Conservation (phyloP, 2,797 vertebrate genomes). For the Chloroceryle amazona region DNA sequence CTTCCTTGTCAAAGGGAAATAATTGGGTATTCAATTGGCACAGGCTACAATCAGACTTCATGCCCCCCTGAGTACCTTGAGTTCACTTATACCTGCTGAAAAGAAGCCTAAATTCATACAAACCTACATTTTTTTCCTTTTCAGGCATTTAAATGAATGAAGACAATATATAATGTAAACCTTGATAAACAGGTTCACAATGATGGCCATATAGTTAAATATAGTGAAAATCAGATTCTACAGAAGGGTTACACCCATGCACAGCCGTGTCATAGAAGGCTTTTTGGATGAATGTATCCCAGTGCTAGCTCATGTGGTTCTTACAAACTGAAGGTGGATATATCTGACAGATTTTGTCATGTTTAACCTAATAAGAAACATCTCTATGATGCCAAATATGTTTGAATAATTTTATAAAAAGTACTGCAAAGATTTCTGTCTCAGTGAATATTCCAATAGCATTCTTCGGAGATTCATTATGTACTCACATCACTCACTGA, state of each 20-base stretch:
- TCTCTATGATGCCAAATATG: not conserved
- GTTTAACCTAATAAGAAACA: not conserved
- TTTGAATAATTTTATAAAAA: not conserved
- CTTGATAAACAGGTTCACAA: not conserved
- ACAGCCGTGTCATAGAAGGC: not conserved
- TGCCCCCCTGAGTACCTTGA: not conserved
- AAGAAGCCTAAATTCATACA: not conserved
- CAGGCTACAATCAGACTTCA: not conserved
- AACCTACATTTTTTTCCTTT: not conserved
- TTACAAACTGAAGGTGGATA: not conserved
- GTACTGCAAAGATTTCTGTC: not conserved
- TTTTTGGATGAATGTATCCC: not conserved
- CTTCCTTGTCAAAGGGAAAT: not conserved
- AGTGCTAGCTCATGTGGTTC: not conserved
- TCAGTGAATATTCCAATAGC: not conserved
- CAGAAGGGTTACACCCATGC: not conserved
- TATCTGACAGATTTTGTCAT: not conserved
- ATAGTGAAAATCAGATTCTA: not conserved
- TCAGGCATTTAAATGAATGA: constrained; percentile 3
- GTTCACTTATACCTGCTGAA: not conserved
- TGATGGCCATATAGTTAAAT: not conserved
- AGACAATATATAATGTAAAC: not conserved
- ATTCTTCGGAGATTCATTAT: not conserved
- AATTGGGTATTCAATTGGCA: not conserved
- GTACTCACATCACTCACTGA: not conserved